These are phyloP conservation scores for Borostomias antarcticus DNA, from an alignment of 2,797 vertebrate species.

Conservation along the genomic window DNA sequence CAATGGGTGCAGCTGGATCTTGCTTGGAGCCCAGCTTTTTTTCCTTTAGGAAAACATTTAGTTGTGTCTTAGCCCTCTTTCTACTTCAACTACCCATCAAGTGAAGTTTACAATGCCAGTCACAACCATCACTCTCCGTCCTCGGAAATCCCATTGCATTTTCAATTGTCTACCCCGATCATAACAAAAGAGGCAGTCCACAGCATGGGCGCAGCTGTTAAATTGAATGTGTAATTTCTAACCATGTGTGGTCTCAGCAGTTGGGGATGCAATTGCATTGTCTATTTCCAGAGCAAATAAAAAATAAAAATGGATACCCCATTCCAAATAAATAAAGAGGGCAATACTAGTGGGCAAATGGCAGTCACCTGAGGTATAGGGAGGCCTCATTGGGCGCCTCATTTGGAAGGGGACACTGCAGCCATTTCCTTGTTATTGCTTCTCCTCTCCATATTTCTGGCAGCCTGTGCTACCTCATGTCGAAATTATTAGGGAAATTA, in stretches of 20 bases:
- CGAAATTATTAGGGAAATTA: slow-evolving; percentile 64
- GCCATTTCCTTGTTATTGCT: slow-evolving; percentile 54
- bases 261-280: slow-evolving; percentile 67
- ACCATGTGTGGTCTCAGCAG: slow-evolving; percentile 70
- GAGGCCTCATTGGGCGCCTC: slow-evolving; percentile 68
- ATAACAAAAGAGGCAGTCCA: slow-evolving; percentile 61
- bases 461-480: slow-evolving; percentile 50
- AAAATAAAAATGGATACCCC: slow-evolving; percentile 74
- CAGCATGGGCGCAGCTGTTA: too few species aligned
- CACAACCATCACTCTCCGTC: slow-evolving; percentile 43
- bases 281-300: slow-evolving; percentile 70
- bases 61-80: slow-evolving; percentile 8
- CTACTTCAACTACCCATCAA: too few species aligned
- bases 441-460: slow-evolving; percentile 41
- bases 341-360: slow-evolving; percentile 66
- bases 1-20: too few species aligned
- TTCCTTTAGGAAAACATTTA: neutral
- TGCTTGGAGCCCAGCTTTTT: too few species aligned
- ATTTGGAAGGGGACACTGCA: slow-evolving; percentile 65
- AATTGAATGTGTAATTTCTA: slow-evolving; percentile 81
- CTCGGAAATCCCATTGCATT: slow-evolving; percentile 60
- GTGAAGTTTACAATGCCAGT: slow-evolving; percentile 30
- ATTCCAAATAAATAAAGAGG: slow-evolving; percentile 70
- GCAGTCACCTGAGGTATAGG: slow-evolving; percentile 65
- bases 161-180: slow-evolving; percentile 69